Evolutionary conservation across 2,888 invertebrate genomes (phyloP).

Genomic region (Agrilus cyanescens): DNA sequence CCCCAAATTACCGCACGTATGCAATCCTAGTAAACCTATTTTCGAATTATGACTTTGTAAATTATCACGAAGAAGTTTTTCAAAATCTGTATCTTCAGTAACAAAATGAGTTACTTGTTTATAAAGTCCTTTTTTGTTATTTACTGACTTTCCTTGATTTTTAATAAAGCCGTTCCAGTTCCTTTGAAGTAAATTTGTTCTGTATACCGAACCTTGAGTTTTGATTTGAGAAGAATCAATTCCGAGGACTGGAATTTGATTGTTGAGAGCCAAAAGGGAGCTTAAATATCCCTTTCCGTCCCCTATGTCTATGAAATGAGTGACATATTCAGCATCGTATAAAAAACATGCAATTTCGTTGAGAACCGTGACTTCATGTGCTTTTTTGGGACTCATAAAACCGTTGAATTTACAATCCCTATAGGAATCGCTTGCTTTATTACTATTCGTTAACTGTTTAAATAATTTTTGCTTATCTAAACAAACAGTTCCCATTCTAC

Average conservation of each 20-base stretch:
- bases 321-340: conserved; percentile 26
- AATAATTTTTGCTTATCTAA: conserved; percentile 34
- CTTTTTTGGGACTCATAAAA: conserved; percentile 71
- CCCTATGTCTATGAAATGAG: conserved; percentile 68
- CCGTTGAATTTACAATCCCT: conserved; percentile 38
- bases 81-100: conserved; percentile 45
- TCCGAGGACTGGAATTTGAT: conserved; percentile 63
- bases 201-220: conserved; percentile 52
- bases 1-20: conserved; percentile 81
- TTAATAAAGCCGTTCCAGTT: conserved; percentile 29
- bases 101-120: conserved; percentile 52
- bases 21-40: conserved; percentile 61
- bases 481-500: conserved; percentile 33
- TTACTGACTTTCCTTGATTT: conserved; percentile 15
- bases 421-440: too few relatives aligned
- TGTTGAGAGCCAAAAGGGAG: conserved; percentile 57
- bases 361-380: conserved; percentile 64
- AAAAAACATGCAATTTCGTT: conserved; percentile 48
- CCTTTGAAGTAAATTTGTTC: conserved; percentile 36
- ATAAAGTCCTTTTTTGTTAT: conserved; percentile 32
- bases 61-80: conserved; percentile 36
- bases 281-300: conserved; percentile 84
- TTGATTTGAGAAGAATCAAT: conserved; percentile 65
- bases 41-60: conserved; percentile 36
- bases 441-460: not conserved